Evolutionary conservation across 2,797 vertebrate species (phyloP), one percentile per base, ranked within the genome.

Genomic region (Gobio occitaniae): DNA sequence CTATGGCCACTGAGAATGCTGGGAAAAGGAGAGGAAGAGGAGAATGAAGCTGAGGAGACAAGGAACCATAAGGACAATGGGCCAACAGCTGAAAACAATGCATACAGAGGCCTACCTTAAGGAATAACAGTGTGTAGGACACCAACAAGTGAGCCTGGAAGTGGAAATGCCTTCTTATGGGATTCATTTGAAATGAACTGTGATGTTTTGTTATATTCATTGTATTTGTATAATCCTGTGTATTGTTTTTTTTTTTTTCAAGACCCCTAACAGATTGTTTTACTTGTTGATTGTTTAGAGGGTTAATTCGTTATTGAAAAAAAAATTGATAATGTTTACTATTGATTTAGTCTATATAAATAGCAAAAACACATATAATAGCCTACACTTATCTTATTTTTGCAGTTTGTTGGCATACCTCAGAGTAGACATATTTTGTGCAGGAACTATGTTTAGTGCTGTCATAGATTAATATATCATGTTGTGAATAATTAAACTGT

Each of bases 1-100:
- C 90, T 94, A 82, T 96, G 94, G 95, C 94, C 95, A 1, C 91
- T 96, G 72, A 91, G 92, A 54, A 93, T 94, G 66, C 92, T 96
- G 41, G 93, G 90, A 68, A 95, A 91, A 83, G 94, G 94, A 3
- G 93, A 89, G 2, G 83, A 82, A 0, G 93, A 90, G 1, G 95
- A 95, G 11, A 94, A 94, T 0, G 95, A 93, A 76, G 91, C 85
- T 7, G 94, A 93, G 72, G 92, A 75, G 0, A 90, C 76, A 0
- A 91, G 92, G 77, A 93, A 91, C 44, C 92, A 93, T 82, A 68
- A 89, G 50, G 93, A 94, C 44, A 94, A 94, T 1, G 94, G 95
- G 63, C 93, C 94, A 61, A 96, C 95, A 87, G 82, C 79, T 32
- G 90, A 90, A 85, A 89, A 85, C 52, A 90, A 90, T 52, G 88